Evolutionary conservation across 2,888 invertebrate species (phyloP).

Genomic region (Asteroscopus sphinx): DNA sequence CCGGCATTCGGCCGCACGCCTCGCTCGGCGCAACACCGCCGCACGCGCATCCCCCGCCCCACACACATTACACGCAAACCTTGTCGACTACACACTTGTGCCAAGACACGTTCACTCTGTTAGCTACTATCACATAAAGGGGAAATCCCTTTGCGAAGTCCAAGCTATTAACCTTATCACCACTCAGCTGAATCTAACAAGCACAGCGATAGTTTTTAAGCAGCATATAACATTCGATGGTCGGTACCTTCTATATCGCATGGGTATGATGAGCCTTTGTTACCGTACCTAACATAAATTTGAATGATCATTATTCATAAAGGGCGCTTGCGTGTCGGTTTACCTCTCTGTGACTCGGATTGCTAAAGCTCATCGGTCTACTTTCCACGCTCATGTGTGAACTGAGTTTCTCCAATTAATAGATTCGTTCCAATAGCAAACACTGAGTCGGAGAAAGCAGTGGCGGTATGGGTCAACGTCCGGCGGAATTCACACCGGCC

Average conservation of each 20-base stretch:
- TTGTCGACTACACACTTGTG: constrained; percentile 24
- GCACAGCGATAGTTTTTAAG: constrained; percentile 8
- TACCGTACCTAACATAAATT: constrained; percentile 34
- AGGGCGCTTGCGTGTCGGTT: constrained; percentile 52
- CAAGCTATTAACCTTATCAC: constrained; percentile 21
- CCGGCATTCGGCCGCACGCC: constrained; percentile 74
- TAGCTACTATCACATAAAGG: constrained; percentile 18
- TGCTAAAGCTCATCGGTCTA: constrained; percentile 79
- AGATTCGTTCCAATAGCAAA: constrained; percentile 90
- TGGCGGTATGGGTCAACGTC: constrained; percentile 85
- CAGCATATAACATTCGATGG: constrained; percentile 3
- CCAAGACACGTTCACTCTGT: constrained; percentile 22
- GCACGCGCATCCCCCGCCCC: constrained; percentile 57
- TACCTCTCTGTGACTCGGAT: constrained; percentile 57
- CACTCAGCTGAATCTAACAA: constrained; percentile 5
- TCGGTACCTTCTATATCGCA: neutral
- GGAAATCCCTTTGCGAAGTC: constrained; percentile 24
- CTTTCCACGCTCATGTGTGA: constrained; percentile 89
- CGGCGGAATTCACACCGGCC: constrained; percentile 85
- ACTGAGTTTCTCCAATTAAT: constrained; percentile 90
- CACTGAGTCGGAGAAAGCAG: constrained; percentile 87
- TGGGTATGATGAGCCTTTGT: constrained; percentile 12
- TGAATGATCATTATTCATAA: constrained; percentile 44
- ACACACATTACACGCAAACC: constrained; percentile 35
- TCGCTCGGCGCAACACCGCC: constrained; percentile 56